Percentiles rank a stretch among this genome's conserved stretches.
Conservation (phyloP, 2,888 invertebrate species). For the Callyntrura guangdongensis region DNA sequence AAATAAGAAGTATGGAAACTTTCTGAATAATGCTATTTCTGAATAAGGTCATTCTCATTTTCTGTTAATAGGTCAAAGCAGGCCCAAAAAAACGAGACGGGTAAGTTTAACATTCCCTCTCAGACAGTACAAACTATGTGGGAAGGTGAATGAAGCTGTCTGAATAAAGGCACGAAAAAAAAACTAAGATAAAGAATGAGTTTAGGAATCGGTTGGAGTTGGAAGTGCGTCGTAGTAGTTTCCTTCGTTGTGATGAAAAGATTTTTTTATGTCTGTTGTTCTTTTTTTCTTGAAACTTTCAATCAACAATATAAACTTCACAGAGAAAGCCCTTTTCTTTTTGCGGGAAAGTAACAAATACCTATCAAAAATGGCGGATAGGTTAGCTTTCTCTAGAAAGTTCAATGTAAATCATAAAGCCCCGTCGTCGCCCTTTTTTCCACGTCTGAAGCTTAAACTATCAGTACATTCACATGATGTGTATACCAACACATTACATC, state of each 20-base stretch:
- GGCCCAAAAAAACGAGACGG: not conserved
- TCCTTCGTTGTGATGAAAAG: slow-evolving; percentile 12
- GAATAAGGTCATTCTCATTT: slow-evolving; percentile 76
- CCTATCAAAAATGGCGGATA: not conserved
- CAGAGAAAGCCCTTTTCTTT: not conserved
- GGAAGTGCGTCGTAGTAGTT: not conserved
- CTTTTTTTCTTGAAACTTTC: slow-evolving; percentile 51
- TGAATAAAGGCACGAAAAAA: not conserved
- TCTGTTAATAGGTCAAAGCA: slow-evolving; percentile 41
- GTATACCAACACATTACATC: no score
- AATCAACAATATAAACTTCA: slow-evolving; percentile 28
- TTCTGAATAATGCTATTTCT: slow-evolving; percentile 62
- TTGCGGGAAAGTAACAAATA: not conserved
- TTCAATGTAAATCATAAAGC: not conserved
- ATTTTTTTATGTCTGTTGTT: slow-evolving; percentile 31
- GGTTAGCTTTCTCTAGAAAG: not conserved
- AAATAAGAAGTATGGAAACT: slow-evolving; percentile 49
- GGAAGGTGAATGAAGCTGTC: not conserved
- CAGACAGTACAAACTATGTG: not conserved
- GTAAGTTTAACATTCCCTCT: not conserved
- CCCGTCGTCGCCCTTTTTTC: no score
- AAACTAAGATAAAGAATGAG: not conserved
- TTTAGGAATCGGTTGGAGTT: not conserved
- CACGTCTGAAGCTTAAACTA: no score
- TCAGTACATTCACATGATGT: no score